Evolutionary conservation across 2,797 vertebrate genomes (phyloP), one percentile per base, ranked within the genome.

Genomic region (Microcaecilia unicolor): DNA sequence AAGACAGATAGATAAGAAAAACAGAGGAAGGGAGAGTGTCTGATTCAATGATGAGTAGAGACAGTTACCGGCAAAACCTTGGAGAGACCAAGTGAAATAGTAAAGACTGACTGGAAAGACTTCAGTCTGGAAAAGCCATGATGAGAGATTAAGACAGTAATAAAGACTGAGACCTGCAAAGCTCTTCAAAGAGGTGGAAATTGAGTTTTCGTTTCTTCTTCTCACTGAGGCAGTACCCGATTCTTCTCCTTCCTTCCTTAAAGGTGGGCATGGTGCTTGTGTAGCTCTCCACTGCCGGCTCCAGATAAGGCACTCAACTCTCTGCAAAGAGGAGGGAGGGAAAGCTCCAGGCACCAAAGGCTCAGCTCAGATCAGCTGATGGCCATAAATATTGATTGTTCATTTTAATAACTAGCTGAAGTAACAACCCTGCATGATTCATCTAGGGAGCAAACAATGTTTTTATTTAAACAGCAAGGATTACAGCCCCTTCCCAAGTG

Each of bases 161-260:
- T n/a, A n/a, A n/a, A n/a, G n/a, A 4, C 28, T 30, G n/a, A 23
- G 72, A 85, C 83, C 65, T 72, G 61, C 81, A 83, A 18, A 81
- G 68, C 6, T 60, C 65, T 3, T 64, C 48, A 29, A 86, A 84
- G 0, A 61, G 52, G 13, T 66, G 51, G 34, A 85, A 59, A 31
- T 84, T 81, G 36, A 86, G 72, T 50, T 61, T 72, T 47, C 53
- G 58, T 28, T 69, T 76, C 29, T 86, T 86, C 51, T 82, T 83
- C 2, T 72, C 67, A 48, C 76, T 84, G 25, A 85, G 63, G 14
- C 69, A 83, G 58, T 83, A 77, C 5, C 84, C 84, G 3, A 86
- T 75, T 18, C 69, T 62, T 15, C 45, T 49, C 18, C 32, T 39
- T n/a, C n/a, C n/a, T n/a, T 22, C 33, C 5, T 28, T 15, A 31